Base-by-base conservation (phyloP, 1,140 invertebrate genomes). In the Drosophila pachea region DNA sequence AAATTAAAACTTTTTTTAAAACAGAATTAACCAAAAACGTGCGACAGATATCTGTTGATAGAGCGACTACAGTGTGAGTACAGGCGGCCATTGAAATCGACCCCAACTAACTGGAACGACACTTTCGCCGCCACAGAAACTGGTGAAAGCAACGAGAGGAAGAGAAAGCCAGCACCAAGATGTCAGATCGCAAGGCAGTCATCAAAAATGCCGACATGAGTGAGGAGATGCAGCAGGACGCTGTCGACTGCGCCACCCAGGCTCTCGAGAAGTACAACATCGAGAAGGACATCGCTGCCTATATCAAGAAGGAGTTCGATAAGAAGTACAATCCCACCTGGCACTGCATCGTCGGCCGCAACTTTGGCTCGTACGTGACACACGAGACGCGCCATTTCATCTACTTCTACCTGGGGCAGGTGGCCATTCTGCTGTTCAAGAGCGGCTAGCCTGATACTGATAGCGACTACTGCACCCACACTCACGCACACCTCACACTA, bases 191-290 rank as follows among this genome's bases (percentile, higher is more conserved):
- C 90, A 99, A 99, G 92, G 98, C 98, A 89, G 98, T 99, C 31
- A 99, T 99, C 88, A 99, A 99, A 92, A 99, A 99, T 94, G 98
- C 98, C 76, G 98, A 99, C 91, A 99, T 99, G 98, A 95, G 97
- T 62, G 98, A 99, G 91, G 98, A 99, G 90, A 99, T 99, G 98
- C 98, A 99, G 92, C 98, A 99, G 90, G 98, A 99, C 91, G 97
- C 98, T 73, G 97, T 99, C 3, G 98, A 99, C 89, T 98, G 97
- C 90, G 97, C 98, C 54, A 99, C 97, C 43, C 97, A 98, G 89
- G 98, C 98, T 0, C 91, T 99, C 58, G 98, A 99, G 90, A 99
- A 99, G 89, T 99, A 97, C 90, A 99, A 99, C 91, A 99, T 99
- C 90, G 98, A 99, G 92, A 99, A 95, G 94, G 97, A 99, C 89